Percentiles rank a stretch among this genome's conserved stretches.
These are phyloP conservation scores for Nesogale talazaci DNA, from an alignment of 2,113 vertebrate species.

Conservation along the genomic window DNA sequence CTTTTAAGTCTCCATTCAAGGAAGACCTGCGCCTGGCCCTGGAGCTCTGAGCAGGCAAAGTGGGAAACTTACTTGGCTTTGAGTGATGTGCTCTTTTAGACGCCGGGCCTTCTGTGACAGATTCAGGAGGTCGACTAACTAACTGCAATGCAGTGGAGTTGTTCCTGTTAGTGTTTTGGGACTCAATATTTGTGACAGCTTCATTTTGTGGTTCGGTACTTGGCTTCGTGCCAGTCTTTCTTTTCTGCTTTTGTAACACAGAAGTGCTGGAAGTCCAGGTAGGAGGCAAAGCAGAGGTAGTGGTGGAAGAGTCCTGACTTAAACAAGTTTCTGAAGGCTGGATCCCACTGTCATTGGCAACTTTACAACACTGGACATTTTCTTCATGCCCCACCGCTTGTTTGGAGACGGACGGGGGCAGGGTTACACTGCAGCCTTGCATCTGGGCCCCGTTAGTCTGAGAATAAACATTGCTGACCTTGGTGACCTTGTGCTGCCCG, in stretches of 20 bases:
- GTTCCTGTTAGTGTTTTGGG: constrained; percentile 97
- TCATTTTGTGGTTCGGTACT: constrained; percentile 84
- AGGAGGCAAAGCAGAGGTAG: constrained; percentile 91
- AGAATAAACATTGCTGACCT: constrained; percentile 96
- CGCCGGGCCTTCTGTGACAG: constrained; percentile 85
- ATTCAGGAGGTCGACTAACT: constrained; percentile 73
- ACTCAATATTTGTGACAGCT: constrained; percentile 86
- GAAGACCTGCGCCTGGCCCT: constrained; percentile 92
- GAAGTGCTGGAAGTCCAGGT: constrained; percentile 91
- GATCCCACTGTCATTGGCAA: constrained; percentile 82
- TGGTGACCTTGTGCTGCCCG: constrained; percentile 91
- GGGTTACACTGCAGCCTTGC: constrained; percentile 88
- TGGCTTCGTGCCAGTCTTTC: constrained; percentile 90
- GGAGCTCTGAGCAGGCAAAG: constrained; percentile 90
- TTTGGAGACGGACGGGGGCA: constrained; percentile 93
- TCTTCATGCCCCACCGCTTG: constrained; percentile 92
- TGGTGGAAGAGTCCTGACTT: constrained; percentile 90
- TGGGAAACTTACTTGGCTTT: constrained; percentile 94
- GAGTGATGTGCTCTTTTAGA: constrained; percentile 90
- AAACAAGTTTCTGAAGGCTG: constrained; percentile 88
- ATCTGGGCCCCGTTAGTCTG: constrained; percentile 95
- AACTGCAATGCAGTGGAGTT: constrained; percentile 94
- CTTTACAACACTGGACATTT: constrained; percentile 88
- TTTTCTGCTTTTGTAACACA: constrained; percentile 92
- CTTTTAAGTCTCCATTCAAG: constrained; percentile 90